Percentiles rank a stretch among this genome's conserved stretches.
These are phyloP conservation scores for Tor tambroides DNA, from an alignment of 2,113 vertebrate species.

Conservation along the genomic window DNA sequence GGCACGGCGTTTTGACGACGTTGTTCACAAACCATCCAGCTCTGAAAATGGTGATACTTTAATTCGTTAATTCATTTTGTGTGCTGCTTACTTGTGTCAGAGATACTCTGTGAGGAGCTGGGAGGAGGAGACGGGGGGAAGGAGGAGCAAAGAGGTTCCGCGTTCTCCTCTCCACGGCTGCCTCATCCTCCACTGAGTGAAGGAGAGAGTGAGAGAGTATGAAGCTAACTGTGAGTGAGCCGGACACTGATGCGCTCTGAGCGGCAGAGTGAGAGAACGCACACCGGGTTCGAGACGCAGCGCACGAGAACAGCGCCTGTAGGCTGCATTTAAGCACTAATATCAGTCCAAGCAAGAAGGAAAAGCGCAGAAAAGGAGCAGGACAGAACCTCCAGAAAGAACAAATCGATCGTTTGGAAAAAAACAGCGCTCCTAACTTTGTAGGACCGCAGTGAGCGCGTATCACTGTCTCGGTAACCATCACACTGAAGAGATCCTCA, in stretches of 20 bases:
- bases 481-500: neutral
- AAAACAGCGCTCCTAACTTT: slow-evolving; percentile 40
- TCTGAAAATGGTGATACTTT: neutral
- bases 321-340: neutral
- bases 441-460: slow-evolving; percentile 31
- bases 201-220: slow-evolving; percentile 43
- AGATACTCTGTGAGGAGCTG: neutral
- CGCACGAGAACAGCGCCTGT: neutral
- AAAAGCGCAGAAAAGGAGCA: neutral
- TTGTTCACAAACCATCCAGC: neutral
- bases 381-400: neutral
- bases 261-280: slow-evolving; percentile 35
- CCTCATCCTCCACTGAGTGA: neutral
- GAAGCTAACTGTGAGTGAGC: slow-evolving; percentile 19
- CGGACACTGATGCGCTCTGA: slow-evolving; percentile 49
- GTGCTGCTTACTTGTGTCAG: neutral
- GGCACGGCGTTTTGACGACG: neutral
- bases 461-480: slow-evolving; percentile 8
- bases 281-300: neutral
- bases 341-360: neutral
- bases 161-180: slow-evolving; percentile 5
- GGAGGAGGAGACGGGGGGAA: slow-evolving; percentile 20
- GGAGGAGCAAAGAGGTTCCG: slow-evolving; percentile 34
- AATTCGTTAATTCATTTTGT: neutral
- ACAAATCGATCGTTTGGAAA: slow-evolving; percentile 8